These are phyloP conservation scores for Notothenia rossii DNA, from an alignment of 2,113 vertebrate genomes.

Conservation along the genomic window DNA sequence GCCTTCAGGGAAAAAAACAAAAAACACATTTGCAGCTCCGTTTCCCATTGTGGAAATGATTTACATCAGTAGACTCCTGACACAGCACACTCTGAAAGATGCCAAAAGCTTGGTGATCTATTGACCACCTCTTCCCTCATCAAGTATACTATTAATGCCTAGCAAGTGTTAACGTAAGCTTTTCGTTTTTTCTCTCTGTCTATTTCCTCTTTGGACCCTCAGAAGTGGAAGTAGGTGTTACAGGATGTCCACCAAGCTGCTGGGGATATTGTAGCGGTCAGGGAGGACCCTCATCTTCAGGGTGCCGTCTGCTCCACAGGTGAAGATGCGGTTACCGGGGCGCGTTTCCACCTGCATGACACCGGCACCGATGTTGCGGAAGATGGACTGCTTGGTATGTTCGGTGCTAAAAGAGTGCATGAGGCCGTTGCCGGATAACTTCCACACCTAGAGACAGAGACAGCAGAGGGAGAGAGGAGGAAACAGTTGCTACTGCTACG, in stretches of 20 bases:
- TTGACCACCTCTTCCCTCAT: conserved; percentile 42
- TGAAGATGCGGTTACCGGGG: conserved; percentile 93
- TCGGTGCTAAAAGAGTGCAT: conserved; percentile 97
- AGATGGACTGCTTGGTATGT: conserved; percentile 98
- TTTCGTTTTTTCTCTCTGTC: conserved; percentile 29
- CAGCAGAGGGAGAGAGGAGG: neutral
- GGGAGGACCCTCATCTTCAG: conserved; percentile 97
- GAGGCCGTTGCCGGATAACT: conserved; percentile 91
- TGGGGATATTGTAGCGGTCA: conserved; percentile 91
- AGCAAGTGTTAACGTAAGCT: conserved; percentile 59
- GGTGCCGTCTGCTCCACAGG: conserved; percentile 97
- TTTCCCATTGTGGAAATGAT: conserved; percentile 60
- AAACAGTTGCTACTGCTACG: neutral
- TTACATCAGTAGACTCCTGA: conserved; percentile 68
- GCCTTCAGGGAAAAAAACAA: conserved; percentile 45
- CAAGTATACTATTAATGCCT: conserved; percentile 47
- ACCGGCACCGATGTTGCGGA: conserved; percentile 96
- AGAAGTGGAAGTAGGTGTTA: conserved; percentile 72
- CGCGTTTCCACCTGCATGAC: conserved; percentile 95
- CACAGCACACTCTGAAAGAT: conserved; percentile 57
- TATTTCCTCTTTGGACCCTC: conserved; percentile 52
- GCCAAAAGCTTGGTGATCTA: conserved; percentile 57
- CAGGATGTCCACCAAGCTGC: conserved; percentile 90
- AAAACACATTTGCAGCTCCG: conserved; percentile 73
- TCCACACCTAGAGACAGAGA: conserved; percentile 90